Evolutionary conservation across 2,797 vertebrate genomes (phyloP), one percentile per base, ranked within the genome.

Genomic region (Megalops cyprinoides): DNA sequence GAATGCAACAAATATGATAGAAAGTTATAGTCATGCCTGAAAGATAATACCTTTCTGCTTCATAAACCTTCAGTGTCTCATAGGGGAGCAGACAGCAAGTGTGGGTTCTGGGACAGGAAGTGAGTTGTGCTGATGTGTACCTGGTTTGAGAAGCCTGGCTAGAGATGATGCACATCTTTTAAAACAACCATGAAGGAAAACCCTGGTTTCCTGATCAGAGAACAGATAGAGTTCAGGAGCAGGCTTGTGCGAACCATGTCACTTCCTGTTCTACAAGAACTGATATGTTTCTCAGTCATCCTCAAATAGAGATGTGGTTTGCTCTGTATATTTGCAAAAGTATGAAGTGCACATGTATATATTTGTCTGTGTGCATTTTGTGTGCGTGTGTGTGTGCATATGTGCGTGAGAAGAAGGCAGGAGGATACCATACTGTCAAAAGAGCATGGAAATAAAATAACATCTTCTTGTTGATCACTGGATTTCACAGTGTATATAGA

Each of bases 281-380:
- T 44, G 39, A 39, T 20, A 6, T 31, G 10, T 71, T 71, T 44
- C 39, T 44, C 44, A 71, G 44, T 71, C 31, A n/a, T 14, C 23
- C 42, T 71, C 67, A 71, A 39, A 67, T 71, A 67, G 39, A 71
- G 67, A 10, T 69, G 31, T 39, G n/a, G 67, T 71, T 71, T 23
- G 39, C 20, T 37, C 39, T 9, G 37, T 71, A 2, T 20, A 10
- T 2, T 71, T 6, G 37, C 12, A 44, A 39, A 23, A 62, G 10
- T 31, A 34, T 62, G 58, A 9, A 6, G 34, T 42, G 12, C 15
- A 15, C 51, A 53, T 53, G 51, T 53, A 53, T 15, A 18, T 53
- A 49, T 15, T 10, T 53, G 49, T 15, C 10, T 53, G n/a, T 60
- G 55, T n/a, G 23, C 7, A 6, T 20, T 15, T 39, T 39, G 39